These are phyloP conservation scores for Agrilus planipennis DNA, from an alignment of 1,140 invertebrate genomes.

Conservation along the genomic window DNA sequence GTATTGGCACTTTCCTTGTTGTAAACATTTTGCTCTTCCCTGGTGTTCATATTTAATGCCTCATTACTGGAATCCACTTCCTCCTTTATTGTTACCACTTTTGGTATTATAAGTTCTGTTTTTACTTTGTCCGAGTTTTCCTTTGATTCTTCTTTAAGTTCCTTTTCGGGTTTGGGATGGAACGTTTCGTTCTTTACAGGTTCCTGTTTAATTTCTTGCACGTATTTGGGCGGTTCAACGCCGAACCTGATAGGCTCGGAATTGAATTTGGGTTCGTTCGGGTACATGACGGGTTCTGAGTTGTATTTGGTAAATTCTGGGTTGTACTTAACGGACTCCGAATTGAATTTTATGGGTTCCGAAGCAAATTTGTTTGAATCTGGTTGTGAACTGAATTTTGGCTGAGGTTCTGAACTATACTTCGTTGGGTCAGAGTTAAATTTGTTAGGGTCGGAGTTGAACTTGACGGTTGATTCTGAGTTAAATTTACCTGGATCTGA, in stretches of 20 bases:
- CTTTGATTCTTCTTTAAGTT: conserved; percentile 12
- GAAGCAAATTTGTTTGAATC: no score
- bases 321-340: no score
- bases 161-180: conserved; percentile 11
- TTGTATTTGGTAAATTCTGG: conserved; percentile 7
- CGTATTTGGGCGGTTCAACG: no score
- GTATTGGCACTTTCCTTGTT: conserved; percentile 26
- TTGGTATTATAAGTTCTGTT: conserved; percentile 45
- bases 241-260: no score
- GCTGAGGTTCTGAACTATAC: conserved; percentile 20
- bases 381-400: no score
- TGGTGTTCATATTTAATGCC: conserved; percentile 24
- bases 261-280: no score
- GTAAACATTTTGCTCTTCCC: conserved; percentile 22
- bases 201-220: conserved; percentile 17
- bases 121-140: conserved; percentile 29
- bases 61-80: conserved; percentile 37
- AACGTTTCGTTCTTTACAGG: conserved; percentile 29
- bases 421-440: conserved; percentile 12
- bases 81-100: conserved; percentile 42
- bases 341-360: no score
- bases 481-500: no score
- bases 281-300: background rate
- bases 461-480: no score
- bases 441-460: no score